A percentile compares a stretch with the other conserved stretches of the same genome.
phyloP scores from a whole-genome alignment of 2,888 invertebrate species.

The Stenolophus ochropezus region DNA sequence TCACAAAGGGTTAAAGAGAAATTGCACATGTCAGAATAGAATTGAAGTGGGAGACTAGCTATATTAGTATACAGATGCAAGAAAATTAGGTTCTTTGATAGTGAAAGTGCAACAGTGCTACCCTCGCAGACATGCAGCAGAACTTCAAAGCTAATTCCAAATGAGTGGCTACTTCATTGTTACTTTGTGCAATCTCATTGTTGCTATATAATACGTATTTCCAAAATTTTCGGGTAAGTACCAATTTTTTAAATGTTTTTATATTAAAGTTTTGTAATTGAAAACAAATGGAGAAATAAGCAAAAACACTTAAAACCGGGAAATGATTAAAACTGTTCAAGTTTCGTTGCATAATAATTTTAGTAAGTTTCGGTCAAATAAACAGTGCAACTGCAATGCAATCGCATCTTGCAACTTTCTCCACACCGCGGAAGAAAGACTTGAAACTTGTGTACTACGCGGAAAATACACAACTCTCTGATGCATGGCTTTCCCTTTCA shows the following conservation, averaged over 20 bases:
- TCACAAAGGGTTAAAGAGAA: slow-evolving; percentile 37
- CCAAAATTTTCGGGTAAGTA: slow-evolving; percentile 14
- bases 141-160: no score
- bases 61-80: slow-evolving; percentile 62
- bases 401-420: slow-evolving; percentile 44
- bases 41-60: slow-evolving; percentile 63
- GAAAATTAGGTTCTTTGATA: slow-evolving; percentile 44
- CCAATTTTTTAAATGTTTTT: not conserved
- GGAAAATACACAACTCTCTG: slow-evolving; percentile 49
- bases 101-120: slow-evolving; percentile 44
- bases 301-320: not conserved
- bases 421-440: slow-evolving; percentile 45
- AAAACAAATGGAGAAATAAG: not conserved
- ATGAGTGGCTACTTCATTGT: not conserved
- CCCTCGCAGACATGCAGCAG: not conserved
- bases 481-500: slow-evolving; percentile 54
- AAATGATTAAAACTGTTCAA: not conserved
- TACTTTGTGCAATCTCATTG: not conserved
- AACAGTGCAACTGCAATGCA: slow-evolving; percentile 23
- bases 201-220: not conserved
- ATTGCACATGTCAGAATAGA: slow-evolving; percentile 14
- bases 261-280: not conserved
- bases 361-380: slow-evolving; percentile 30
- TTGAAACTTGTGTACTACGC: slow-evolving; percentile 27
- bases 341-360: not conserved